Evolutionary conservation across 2,888 invertebrate species (phyloP).

Genomic region (Drosophila koepferae): DNA sequence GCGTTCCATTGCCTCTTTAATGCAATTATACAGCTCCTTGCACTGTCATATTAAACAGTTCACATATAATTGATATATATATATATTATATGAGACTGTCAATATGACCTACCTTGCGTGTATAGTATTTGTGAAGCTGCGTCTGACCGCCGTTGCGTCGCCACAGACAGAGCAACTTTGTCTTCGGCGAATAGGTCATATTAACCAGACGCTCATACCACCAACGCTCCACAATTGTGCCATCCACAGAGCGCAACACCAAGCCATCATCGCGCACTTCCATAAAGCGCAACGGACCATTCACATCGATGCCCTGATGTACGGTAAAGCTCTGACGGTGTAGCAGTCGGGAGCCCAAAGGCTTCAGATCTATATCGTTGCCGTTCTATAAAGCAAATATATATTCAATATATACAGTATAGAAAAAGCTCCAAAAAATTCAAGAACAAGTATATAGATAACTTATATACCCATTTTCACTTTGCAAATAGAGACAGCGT

Average conservation of each 20-base stretch:
- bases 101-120: conserved; percentile 93
- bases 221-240: conserved; percentile 97
- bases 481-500: too few relatives aligned
- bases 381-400: conserved; percentile 90
- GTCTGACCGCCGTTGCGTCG: conserved; percentile 97
- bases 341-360: conserved; percentile 95
- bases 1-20: conserved; percentile 99
- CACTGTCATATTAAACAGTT: conserved; percentile 88
- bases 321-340: conserved; percentile 99
- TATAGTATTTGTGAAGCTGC: conserved; percentile 98
- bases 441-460: too few relatives aligned
- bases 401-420: not conserved
- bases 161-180: conserved; percentile 98
- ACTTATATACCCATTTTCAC: too few relatives aligned
- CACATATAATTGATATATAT: conserved; percentile 17
- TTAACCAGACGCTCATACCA: conserved; percentile 99
- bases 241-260: conserved; percentile 92
- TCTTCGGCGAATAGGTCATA: conserved; percentile 99
- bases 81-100: conserved; percentile 10
- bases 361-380: conserved; percentile 98
- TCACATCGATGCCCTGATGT: conserved; percentile 96
- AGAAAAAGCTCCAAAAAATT: too few relatives aligned
- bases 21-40: conserved; percentile 98
- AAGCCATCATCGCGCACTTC: conserved; percentile 99
- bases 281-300: conserved; percentile 94